Base-by-base conservation (phyloP, 2,888 invertebrate species). In the Erebia epiphron region DNA sequence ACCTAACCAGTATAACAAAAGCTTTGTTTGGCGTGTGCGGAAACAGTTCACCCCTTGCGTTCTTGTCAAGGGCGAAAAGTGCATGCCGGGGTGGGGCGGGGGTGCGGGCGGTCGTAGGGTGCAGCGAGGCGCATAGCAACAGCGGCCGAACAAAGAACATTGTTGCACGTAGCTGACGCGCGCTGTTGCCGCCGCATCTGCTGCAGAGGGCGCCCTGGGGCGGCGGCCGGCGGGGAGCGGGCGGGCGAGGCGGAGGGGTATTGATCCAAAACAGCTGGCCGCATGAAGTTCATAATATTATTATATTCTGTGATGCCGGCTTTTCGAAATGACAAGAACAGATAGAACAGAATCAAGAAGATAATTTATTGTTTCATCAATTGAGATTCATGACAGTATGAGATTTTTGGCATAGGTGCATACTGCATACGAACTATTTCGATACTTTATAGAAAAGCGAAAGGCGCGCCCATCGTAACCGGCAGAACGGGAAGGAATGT, bases 11-110 rank as follows among this genome's bases (percentile, higher is more conserved):
- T 9, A 16, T 1, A 54, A 54, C n/a, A 1, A 14, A 5, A 56
- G 13, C 56, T 26, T 56, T 56, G 21, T 56, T 26, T 56, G 56
- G 21, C 54, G 54, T 10, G 56, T 21, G 26, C 56, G 56, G 56
- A 56, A 13, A 13, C 50, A 26, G 26, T 56, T 56, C 21, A 56
- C 56, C 56, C 56, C 21, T 21, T 11, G 56, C 26, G 21, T 26
- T 56, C 56, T 26, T 56, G 56, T 21, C 56, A 56, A 56, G 56
- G 56, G 56, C 56, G 56, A 56, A n/a, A 21, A 54, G 54, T 18
- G 56, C 21, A 21, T 18, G 5, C 56, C 11, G 26, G 21, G 56
- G 21, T 18, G 21, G 56, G 52, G 35, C 35, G 35, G 35, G 35
- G 35, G 7, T 35, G 35, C 9, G 54, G 16, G 16, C 0, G 16